Evolutionary conservation across 2,797 vertebrate genomes (phyloP), one percentile per base, ranked within the genome.

Genomic region (Gymnoscopelus braueri): DNA sequence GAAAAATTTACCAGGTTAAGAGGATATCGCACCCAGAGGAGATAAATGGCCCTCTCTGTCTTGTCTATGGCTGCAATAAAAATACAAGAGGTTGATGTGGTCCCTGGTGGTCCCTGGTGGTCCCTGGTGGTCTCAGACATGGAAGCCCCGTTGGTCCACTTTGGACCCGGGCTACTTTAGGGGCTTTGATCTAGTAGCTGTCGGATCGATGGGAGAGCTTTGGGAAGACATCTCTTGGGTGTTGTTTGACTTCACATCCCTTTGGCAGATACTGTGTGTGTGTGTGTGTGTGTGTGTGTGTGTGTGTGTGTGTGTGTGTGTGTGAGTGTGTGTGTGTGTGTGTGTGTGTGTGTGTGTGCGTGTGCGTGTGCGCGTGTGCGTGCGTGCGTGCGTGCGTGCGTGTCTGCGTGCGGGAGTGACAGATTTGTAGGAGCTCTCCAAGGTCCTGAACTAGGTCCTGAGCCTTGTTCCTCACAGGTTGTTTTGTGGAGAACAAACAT

Each of bases 141-240:
- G 35, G 58, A 71, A 10, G 3, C 6, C 0, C 0, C 0, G 7
- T 60, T 15, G 51, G 61, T 65, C 71, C 66, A 63, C 68, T 57
- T 67, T 77, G 14, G 51, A 15, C 56, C 19, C 23, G 55, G 62
- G n/a, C 14, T 57, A 47, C 65, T 76, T 24, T 4, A 67, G 63
- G 35, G 35, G 6, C 35, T 67, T 71, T 67, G 63, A 84, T 83
- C 71, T 84, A 62, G 14, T 84, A 62, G 12, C 69, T 54, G 69
- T 80, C 72, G 54, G 69, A 85, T 86, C 81, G 56, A 89, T 86
- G 19, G 19, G 72, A 39, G 63, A 75, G 77, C 72, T 84, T 74
- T 13, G 14, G 14, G 35, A 39, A 79, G 61, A 61, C 14, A 39
- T 85, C 79, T 78, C 77, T 47, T 26, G 75, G 63, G 78, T 75